These are phyloP conservation scores for Sussaba pulchella DNA, from an alignment of 2,888 invertebrate species.

Conservation along the genomic window DNA sequence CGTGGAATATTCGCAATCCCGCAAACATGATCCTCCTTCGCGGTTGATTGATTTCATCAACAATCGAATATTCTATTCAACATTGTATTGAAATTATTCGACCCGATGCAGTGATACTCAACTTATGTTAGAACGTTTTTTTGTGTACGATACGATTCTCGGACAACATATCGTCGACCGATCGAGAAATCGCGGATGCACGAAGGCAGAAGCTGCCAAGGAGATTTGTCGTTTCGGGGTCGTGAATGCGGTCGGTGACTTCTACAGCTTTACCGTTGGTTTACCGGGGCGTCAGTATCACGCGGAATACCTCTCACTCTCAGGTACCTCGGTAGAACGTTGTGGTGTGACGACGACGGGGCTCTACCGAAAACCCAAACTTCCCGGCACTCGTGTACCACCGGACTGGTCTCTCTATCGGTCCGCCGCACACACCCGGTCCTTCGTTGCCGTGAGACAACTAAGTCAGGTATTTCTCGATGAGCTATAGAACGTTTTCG, in stretches of 20 bases:
- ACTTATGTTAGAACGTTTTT: too few relatives aligned
- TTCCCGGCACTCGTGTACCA: conserved; percentile 31
- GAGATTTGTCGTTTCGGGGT: conserved; percentile 37
- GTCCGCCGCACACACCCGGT: conserved; percentile 53
- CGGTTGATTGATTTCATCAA: not conserved
- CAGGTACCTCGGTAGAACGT: conserved; percentile 55
- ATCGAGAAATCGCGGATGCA: not conserved
- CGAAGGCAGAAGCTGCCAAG: not conserved
- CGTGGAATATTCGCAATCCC: not conserved
- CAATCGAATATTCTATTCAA: not conserved
- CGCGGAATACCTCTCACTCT: conserved; percentile 64
- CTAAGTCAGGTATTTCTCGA: conserved; percentile 50
- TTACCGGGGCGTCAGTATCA: conserved; percentile 65
- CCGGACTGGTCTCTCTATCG: conserved; percentile 48
- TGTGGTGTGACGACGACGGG: conserved; percentile 29
- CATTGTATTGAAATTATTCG: not conserved
- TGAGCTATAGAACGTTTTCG: conserved; percentile 31
- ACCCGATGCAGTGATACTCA: too few relatives aligned
- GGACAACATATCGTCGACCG: too few relatives aligned
- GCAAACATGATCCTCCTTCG: not conserved
- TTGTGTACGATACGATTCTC: too few relatives aligned
- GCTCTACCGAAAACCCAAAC: conserved; percentile 55
- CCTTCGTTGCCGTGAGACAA: conserved; percentile 28
- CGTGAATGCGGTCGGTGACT: conserved; percentile 41
- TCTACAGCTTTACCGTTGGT: conserved; percentile 41